A percentile compares a stretch with the other conserved stretches of the same genome.
Evolutionary conservation across 2,797 vertebrate species (phyloP).

Genomic region (Ispidina picta): DNA sequence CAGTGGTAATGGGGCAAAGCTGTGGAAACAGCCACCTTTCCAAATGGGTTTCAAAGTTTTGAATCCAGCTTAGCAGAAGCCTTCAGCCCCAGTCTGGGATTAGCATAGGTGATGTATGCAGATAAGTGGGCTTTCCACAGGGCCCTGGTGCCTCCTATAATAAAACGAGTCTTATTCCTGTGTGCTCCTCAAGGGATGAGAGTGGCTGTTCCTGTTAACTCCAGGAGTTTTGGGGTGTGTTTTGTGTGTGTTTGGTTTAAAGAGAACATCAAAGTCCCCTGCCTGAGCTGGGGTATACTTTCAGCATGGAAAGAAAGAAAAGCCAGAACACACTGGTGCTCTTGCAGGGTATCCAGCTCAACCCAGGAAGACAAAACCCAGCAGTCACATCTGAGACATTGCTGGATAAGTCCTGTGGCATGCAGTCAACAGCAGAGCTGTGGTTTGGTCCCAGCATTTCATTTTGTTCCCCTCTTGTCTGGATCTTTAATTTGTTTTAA

Average conservation of each 20-base stretch:
- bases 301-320: not conserved
- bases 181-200: rapidly evolving
- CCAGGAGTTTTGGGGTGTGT: not conserved
- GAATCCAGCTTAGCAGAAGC: not conserved
- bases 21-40: rapidly evolving
- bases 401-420: rapidly evolving
- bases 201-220: rapidly evolving
- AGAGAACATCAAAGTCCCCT: not conserved
- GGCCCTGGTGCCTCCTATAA: not conserved
- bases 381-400: rapidly evolving
- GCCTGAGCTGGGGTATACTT: not conserved
- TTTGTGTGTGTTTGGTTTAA: not conserved
- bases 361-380: not conserved
- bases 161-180: not conserved
- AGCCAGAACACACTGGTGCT: rapidly evolving
- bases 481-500: not conserved
- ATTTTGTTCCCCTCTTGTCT: not conserved
- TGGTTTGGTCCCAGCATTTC: not conserved
- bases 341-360: not conserved
- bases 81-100: not conserved
- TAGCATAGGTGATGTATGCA: not conserved
- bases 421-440: not conserved
- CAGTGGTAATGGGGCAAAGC: not conserved
- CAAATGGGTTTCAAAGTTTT: not conserved
- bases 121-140: rapidly evolving